Base-by-base conservation (phyloP, 1,140 invertebrate species). In the Antheraea pernyi region DNA sequence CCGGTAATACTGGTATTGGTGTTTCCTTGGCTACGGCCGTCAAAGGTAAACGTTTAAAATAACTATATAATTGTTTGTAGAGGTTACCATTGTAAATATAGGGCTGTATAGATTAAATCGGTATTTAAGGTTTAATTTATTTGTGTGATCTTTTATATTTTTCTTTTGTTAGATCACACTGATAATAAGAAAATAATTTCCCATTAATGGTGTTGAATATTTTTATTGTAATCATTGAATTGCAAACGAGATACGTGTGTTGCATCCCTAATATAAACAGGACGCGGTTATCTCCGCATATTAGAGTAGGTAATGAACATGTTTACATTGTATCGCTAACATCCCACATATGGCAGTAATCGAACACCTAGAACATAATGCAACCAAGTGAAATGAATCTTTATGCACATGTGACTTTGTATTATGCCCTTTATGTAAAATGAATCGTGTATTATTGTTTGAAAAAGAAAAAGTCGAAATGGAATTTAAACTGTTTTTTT, bases 1-100 rank as follows among this genome's bases (percentile, higher is more conserved):
- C 98, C n/a, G 97, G 97, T 22, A 98, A 98, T 76, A 98, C 97
- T 7, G 97, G 98, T 59, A 98, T 99, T 86, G 99, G 98, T 61
- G 83, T 99, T 36, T 98, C 99, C 0, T 94, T 99, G 89, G 97
- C 97, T 36, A 95, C 97, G 69, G 98, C 98, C 42, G 96, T 99
- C 0, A 98, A 97, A 91, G 97, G 91, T 91, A 78, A 71, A 30
- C 48, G 22, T 53, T 10, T 68, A 7, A 60, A 22, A 60, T 22
- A 22, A 60, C 19, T 60, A 22, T 19, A 18, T 19, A 1, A 18
- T 8, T 18, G n/a, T 60, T 60, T 60, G 22, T 53, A 53, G 6
- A 53, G 39, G 39, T 53, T 16, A 53, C 19, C 0, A 8, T 22
- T 60, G 4, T 60, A 60, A 60, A 16, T 60, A 19, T 60, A 60